Percentiles rank a stretch among this genome's conserved stretches.
These are phyloP conservation scores for Xanthostigma xanthostigma DNA, from an alignment of 2,888 invertebrate genomes.

Conservation along the genomic window DNA sequence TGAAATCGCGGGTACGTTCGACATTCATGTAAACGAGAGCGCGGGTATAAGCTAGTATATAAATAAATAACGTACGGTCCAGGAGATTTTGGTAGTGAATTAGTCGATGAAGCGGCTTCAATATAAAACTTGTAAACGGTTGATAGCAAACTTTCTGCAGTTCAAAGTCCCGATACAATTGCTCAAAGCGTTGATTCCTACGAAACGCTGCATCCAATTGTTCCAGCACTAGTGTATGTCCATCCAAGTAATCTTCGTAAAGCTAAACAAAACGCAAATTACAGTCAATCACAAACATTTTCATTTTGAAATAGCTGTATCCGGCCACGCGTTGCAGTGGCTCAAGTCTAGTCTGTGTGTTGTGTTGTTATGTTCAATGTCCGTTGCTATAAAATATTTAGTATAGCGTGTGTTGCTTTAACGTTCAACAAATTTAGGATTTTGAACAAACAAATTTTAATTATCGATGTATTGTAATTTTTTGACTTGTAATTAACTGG, in stretches of 20 bases:
- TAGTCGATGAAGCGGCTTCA: conserved; percentile 72
- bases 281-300: too few species aligned
- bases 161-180: conserved; percentile 62
- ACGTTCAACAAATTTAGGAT: too few species aligned
- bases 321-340: too few species aligned
- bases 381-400: too few species aligned
- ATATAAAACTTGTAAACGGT: conserved; percentile 65
- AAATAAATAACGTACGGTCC: conserved; percentile 42
- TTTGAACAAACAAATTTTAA: too few species aligned
- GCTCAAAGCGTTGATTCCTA: conserved; percentile 51
- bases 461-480: too few species aligned
- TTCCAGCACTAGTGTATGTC: conserved; percentile 61
- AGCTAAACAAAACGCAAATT: conserved; percentile 32
- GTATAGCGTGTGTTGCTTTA: too few species aligned
- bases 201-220: conserved; percentile 64
- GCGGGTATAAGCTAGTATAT: background rate
- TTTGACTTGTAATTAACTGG: too few species aligned
- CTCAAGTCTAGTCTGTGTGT: too few species aligned
- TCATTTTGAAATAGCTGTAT: too few species aligned
- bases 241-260: conserved; percentile 57
- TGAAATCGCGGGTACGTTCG: too few species aligned
- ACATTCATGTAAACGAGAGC: background rate
- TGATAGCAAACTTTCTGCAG: conserved; percentile 74
- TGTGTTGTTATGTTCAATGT: too few species aligned
- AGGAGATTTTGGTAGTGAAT: conserved; percentile 69